Evolutionary conservation across 2,888 invertebrate genomes (phyloP).

Genomic region (Athalia circularis): DNA sequence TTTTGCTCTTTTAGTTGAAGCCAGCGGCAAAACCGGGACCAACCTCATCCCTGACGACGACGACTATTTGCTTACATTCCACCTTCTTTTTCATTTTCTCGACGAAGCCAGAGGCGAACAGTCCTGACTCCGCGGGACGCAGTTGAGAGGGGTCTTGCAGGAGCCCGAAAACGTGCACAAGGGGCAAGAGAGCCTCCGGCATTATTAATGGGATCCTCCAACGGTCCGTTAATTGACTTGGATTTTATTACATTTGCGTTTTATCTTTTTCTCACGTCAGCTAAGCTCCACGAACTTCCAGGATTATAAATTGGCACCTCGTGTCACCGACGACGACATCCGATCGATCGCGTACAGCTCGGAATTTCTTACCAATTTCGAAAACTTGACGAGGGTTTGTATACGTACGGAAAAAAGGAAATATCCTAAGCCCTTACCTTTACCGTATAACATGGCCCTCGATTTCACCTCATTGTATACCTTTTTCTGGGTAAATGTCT

Average conservation of each 20-base stretch:
- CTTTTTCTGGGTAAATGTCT: constrained; percentile 22
- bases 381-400: not conserved
- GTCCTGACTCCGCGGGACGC: constrained; percentile 33
- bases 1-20: constrained; percentile 56
- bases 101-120: constrained; percentile 23
- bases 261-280: constrained; percentile 46
- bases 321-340: constrained; percentile 50
- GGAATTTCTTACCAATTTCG: constrained; percentile 18
- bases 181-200: constrained; percentile 52
- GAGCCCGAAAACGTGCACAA: constrained; percentile 49
- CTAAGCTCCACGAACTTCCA: constrained; percentile 47
- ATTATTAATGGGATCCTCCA: constrained; percentile 67
- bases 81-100: constrained; percentile 52
- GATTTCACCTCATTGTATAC: too few species aligned
- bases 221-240: constrained; percentile 68
- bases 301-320: constrained; percentile 57
- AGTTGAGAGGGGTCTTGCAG: constrained; percentile 18
- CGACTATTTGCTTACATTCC: constrained; percentile 65
- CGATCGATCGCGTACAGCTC: constrained; percentile 24
- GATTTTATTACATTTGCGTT: constrained; percentile 67
- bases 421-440: constrained; percentile 10
- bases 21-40: constrained; percentile 31
- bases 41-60: constrained; percentile 45
- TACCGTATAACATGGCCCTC: not conserved
- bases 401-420: not conserved